phyloP scores from a whole-genome alignment of 2,113 vertebrate genomes.

The Empidonax alnorum region DNA sequence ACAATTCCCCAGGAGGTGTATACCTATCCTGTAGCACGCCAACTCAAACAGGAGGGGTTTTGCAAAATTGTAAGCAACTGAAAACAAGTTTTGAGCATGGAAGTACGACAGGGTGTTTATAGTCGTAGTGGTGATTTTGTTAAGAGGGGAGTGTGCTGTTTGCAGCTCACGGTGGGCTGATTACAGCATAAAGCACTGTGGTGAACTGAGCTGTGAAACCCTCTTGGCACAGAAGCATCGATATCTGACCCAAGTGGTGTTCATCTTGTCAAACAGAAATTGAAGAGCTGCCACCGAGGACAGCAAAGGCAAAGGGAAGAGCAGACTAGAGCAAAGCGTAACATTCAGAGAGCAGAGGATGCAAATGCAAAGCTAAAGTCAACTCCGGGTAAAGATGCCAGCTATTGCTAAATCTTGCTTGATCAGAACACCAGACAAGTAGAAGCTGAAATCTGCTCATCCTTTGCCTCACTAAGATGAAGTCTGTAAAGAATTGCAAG shows the following conservation, averaged over 20 bases:
- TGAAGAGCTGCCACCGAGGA: not conserved
- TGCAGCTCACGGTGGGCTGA: not conserved
- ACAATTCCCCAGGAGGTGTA: not conserved
- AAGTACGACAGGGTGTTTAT: not conserved
- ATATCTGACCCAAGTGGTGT: not conserved
- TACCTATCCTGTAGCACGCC: not conserved
- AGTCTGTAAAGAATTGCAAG: not conserved
- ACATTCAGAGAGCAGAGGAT: not conserved
- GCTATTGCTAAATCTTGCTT: not conserved
- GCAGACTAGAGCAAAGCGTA: not conserved
- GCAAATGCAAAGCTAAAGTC: not conserved
- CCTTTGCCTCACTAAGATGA: not conserved
- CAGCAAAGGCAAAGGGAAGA: not conserved
- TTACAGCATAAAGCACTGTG: not conserved
- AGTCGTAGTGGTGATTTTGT: not conserved
- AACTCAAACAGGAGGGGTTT: not conserved
- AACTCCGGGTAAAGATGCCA: not conserved
- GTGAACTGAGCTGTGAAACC: not conserved
- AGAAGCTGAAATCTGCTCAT: not conserved
- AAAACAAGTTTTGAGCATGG: not conserved
- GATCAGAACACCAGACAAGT: accelerated
- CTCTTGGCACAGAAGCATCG: not conserved
- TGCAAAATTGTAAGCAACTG: not conserved
- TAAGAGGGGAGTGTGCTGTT: not conserved
- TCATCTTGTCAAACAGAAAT: not conserved